Conservation (phyloP, 2,888 invertebrate species). For the Orthosia incerta region DNA sequence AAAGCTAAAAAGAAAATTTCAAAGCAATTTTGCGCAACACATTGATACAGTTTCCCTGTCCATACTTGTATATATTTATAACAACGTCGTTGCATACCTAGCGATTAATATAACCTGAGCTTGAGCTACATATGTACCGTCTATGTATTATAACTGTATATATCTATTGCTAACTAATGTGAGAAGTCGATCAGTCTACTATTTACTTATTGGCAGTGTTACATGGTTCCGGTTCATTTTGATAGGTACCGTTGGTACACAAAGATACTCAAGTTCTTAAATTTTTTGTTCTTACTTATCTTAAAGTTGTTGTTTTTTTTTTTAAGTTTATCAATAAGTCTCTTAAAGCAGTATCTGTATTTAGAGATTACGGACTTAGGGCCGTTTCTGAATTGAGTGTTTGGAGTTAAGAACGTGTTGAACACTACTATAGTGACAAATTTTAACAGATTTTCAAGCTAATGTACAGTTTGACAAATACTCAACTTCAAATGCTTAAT, state of each 20-base stretch:
- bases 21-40: neutral
- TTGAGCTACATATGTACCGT: slow-evolving; percentile 49
- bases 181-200: slow-evolving; percentile 75
- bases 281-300: neutral
- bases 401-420: too few relatives aligned
- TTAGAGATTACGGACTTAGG: too few relatives aligned
- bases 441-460: too few relatives aligned
- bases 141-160: slow-evolving; percentile 43
- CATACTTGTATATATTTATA: slow-evolving; percentile 35
- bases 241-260: slow-evolving; percentile 18
- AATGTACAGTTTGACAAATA: too few relatives aligned
- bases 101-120: slow-evolving; percentile 53
- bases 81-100: slow-evolving; percentile 46
- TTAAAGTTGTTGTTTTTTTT: too few relatives aligned
- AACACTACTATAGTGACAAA: too few relatives aligned
- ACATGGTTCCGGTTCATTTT: slow-evolving; percentile 37
- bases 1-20: neutral
- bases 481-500: too few relatives aligned
- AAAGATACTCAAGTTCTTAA: neutral
- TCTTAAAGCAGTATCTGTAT: too few relatives aligned
- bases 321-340: too few relatives aligned
- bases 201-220: slow-evolving; percentile 75
- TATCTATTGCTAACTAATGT: slow-evolving; percentile 68
- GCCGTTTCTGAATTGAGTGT: neutral
- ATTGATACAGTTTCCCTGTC: slow-evolving; percentile 22